Evolutionary conservation across 2,888 invertebrate genomes (phyloP), one percentile per base, ranked within the genome.

Genomic region (Acheta domesticus): DNA sequence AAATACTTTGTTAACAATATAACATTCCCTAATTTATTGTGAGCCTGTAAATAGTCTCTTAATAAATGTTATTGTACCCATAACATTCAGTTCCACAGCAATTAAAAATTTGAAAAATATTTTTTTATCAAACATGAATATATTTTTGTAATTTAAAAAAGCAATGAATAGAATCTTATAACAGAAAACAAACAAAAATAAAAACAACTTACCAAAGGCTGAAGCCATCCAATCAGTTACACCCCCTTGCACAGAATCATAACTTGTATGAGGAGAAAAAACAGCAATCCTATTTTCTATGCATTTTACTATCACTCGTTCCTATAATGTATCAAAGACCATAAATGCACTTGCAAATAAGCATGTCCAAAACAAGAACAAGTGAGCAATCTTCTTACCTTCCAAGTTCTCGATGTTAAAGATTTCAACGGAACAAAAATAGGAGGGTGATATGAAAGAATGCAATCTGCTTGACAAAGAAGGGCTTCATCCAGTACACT

Each of bases 361-460:
- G 12, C 1, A 73, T 73, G n/a, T 11, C 4, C 74, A 23, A 62
- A 77, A 48, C 20, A 80, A 23, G n/a, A 75, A 78, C 20, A 73
- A 73, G 12, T n/a, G 12, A 73, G 21, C 75, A 76, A n/a, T 14
- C 11, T 81, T 82, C 84, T 85, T 87, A 94, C 93, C 91, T 93
- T 91, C 95, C 92, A 92, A 16, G 86, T 86, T 21, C 84, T 83
- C 79, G 86, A 88, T 2, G 93, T 91, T 74, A 98, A 88, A 73
- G 92, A 90, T 85, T 96, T 97, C 79, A 98, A 84, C 11, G 96
- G 92, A 19, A 90, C 88, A 87, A 98, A 98, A 85, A 98, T 94
- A 21, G 96, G 96, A n/a, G 98, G 98, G 89, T 98, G 98, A 86
- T 98, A 98, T 0, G 96, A 93, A 80, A 98, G 89, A 80, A 98